Conservation (phyloP, 2,113 vertebrate genomes). For the Tretioscincus oriximinensis region DNA sequence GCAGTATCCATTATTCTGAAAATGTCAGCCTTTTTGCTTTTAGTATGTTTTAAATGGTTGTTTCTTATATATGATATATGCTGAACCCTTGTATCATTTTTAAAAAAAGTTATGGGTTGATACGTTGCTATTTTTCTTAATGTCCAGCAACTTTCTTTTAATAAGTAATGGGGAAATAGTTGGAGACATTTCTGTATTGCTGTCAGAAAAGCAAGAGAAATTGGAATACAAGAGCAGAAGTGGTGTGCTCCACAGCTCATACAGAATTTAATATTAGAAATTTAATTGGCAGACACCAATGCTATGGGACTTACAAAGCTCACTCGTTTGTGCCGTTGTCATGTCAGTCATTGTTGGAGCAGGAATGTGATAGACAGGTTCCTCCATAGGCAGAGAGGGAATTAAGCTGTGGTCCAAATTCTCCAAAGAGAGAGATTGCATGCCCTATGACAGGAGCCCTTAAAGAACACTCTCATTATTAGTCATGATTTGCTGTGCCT, state of each 20-base stretch:
- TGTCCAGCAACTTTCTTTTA: background rate
- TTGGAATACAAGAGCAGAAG: background rate
- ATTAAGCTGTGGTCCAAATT: background rate
- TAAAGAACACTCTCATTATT: background rate
- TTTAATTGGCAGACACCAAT: background rate
- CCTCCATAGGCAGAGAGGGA: background rate
- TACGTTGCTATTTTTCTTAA: background rate
- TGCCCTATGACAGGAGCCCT: background rate
- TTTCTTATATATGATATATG: background rate
- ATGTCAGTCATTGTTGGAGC: conserved; percentile 21
- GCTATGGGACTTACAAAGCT: background rate
- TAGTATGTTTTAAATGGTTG: no score
- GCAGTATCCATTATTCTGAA: background rate
- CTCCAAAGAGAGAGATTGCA: background rate
- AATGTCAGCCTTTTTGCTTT: background rate
- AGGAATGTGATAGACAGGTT: background rate
- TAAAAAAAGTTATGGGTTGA: background rate
- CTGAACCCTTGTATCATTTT: background rate
- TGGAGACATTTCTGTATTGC: background rate
- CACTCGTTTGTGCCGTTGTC: background rate
- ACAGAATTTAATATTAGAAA: conserved; percentile 22
- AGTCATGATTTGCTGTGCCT: background rate
- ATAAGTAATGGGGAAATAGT: background rate
- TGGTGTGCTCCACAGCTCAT: background rate
- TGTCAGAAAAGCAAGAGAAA: background rate